Conservation (phyloP, 2,797 vertebrate genomes). For the Myoxocephalus aenaeus region DNA sequence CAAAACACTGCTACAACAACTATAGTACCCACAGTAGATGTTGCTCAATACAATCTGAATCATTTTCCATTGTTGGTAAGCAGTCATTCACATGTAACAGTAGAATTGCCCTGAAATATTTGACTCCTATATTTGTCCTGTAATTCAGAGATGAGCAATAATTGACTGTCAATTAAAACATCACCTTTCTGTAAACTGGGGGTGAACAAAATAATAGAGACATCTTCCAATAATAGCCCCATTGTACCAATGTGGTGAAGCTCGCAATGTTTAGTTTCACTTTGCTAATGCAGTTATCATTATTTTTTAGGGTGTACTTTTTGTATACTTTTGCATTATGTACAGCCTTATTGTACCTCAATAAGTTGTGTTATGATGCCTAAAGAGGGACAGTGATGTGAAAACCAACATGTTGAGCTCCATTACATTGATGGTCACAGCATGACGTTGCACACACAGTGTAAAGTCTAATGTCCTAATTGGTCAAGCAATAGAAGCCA, state of each 20-base stretch:
- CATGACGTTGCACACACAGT: neutral
- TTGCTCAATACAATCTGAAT: neutral
- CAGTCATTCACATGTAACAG: neutral
- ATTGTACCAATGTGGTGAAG: constrained; percentile 20
- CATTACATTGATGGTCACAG: constrained; percentile 30
- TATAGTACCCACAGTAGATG: neutral
- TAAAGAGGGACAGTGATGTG: neutral
- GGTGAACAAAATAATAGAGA: neutral
- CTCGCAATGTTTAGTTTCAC: neutral
- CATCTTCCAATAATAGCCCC: neutral
- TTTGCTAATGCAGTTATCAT: neutral
- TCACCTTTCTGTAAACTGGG: neutral
- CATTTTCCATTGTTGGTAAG: neutral
- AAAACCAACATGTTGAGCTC: constrained; percentile 17
- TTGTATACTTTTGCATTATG: neutral
- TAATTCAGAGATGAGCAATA: constrained; percentile 2
- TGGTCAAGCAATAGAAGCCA: constrained; percentile 65
- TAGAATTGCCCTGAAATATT: neutral
- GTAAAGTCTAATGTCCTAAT: neutral
- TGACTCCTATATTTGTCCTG: neutral
- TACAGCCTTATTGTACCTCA: neutral
- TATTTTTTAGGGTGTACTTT: neutral
- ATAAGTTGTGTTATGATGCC: neutral
- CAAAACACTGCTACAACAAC: neutral
- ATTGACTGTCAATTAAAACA: constrained; percentile 16